Conservation (phyloP, 37 sponge, comb jelly and placozoan genomes). For the Aplysina aerophoba region DNA sequence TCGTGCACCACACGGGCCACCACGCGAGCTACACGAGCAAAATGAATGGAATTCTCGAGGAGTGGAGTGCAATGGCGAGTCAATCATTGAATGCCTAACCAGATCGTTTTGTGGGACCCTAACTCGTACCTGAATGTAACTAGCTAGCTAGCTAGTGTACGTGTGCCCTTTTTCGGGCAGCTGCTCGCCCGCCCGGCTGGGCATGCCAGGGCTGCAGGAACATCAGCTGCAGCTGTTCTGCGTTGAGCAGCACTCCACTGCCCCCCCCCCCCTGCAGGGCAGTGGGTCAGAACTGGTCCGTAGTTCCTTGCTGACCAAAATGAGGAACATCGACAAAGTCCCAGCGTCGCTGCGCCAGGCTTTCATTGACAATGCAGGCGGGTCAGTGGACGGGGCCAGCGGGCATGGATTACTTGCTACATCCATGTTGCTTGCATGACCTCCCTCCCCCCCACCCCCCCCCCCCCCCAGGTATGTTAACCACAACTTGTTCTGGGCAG, state of each 20-base stretch:
- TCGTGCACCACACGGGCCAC: slow-evolving; percentile 78
- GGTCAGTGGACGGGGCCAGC: slow-evolving; percentile 4
- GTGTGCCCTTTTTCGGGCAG: no score
- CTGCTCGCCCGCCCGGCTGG: no score
- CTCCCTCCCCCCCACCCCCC: background rate
- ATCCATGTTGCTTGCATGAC: background rate
- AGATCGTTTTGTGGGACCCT: background rate
- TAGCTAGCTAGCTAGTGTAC: no score
- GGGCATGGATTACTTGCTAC: background rate
- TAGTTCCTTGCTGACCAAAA: slow-evolving; percentile 55
- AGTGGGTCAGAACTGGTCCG: slow-evolving; percentile 36
- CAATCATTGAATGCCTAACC: background rate
- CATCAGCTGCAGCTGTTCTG: no score
- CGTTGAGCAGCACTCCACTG: no score
- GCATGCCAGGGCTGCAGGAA: no score
- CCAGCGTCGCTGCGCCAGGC: slow-evolving; percentile 63
- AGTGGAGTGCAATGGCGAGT: slow-evolving; percentile 72
- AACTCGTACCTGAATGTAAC: no score
- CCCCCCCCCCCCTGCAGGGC: slow-evolving; percentile 5
- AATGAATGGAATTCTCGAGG: slow-evolving; percentile 63
- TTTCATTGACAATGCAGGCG: slow-evolving; percentile 76
- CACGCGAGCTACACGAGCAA: slow-evolving; percentile 78
- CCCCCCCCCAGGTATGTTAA: slow-evolving; percentile 54
- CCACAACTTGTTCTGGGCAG: slow-evolving; percentile 80
- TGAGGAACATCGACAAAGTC: slow-evolving; percentile 47